phyloP scores from a whole-genome alignment of 2,888 invertebrate species.

The Drosophila kuntzei region DNA sequence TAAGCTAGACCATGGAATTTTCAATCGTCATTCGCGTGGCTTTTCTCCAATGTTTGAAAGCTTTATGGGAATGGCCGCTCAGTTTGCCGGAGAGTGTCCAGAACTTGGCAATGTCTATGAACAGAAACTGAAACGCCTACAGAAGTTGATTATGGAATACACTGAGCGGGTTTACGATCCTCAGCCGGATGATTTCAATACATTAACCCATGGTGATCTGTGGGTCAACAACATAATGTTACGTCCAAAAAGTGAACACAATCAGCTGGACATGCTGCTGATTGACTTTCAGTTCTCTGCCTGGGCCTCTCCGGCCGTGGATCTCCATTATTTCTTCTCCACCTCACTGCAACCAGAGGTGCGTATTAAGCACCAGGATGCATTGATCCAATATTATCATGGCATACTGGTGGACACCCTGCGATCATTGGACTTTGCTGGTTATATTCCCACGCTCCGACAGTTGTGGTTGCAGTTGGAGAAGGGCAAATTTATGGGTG shows the following conservation, averaged over 20 bases:
- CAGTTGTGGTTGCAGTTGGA: slow-evolving; percentile 78
- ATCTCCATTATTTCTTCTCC: slow-evolving; percentile 82
- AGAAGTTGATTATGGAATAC: slow-evolving; percentile 76
- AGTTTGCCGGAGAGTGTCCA: slow-evolving; percentile 69
- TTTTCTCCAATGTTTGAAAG: slow-evolving; percentile 74
- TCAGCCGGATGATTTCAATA: slow-evolving; percentile 62
- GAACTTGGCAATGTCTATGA: slow-evolving; percentile 75
- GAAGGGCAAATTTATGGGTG: slow-evolving; percentile 78
- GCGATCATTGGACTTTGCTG: slow-evolving; percentile 65
- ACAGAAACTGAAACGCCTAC: slow-evolving; percentile 73
- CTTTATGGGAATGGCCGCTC: slow-evolving; percentile 68
- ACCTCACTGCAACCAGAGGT: slow-evolving; percentile 78
- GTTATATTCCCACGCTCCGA: slow-evolving; percentile 79
- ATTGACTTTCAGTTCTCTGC: slow-evolving; percentile 83
- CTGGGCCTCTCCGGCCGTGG: slow-evolving; percentile 83
- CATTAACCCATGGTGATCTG: slow-evolving; percentile 82
- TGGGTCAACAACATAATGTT: slow-evolving; percentile 84
- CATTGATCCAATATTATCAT: slow-evolving; percentile 82
- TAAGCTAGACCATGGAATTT: slow-evolving; percentile 80
- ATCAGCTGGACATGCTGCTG: slow-evolving; percentile 71
- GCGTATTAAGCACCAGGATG: slow-evolving; percentile 73
- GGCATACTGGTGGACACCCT: slow-evolving; percentile 70
- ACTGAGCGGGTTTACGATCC: slow-evolving; percentile 72
- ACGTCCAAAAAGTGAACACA: slow-evolving; percentile 29
- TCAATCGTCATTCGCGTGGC: slow-evolving; percentile 77